Base-by-base conservation (phyloP, 2,797 vertebrate genomes). In the Rhynchonycteris naso region DNA sequence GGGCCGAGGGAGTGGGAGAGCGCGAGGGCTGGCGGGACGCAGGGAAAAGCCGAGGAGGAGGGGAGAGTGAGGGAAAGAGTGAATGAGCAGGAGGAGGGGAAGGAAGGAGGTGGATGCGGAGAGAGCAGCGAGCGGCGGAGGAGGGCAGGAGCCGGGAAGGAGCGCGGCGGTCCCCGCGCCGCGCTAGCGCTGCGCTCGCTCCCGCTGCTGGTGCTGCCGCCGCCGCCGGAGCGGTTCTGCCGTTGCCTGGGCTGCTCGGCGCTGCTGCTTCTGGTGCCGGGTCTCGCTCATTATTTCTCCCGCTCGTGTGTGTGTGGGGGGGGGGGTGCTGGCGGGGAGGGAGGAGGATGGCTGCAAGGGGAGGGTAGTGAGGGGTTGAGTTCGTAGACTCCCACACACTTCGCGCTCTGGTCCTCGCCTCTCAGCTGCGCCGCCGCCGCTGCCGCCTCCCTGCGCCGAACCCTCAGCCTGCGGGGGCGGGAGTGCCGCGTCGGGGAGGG, bases 261-360 rank as follows among this genome's bases (percentile, higher is more conserved):
- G 96, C 91, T 91, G 96, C 95, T 95, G 96, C 95, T 54, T 94
- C 95, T 69, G 97, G 95, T 96, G 97, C 97, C 97, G 59, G 87
- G 93, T 93, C 97, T 97, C 95, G 96, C 97, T 91, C 97, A 92
- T 96, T 97, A 97, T 98, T 97, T 97, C 97, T 96, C 97, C 95
- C 95, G 93, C 97, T 88, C 91, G 83, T 96, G 35, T 30, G 15
- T 56, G 92, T n/a, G 59, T 3, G 35, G 91, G 95, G 95, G 86
- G 85, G 84, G 74, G 92, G 72, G 90, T 78, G 86, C 61, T 22
- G 93, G 84, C 76, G 38, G 63, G 88, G 74, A 18, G 85, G 80
- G 94, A 35, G 88, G 78, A 93, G 88, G 91, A 80, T 3, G 89
- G 91, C 81, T 66, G 93, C 65, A 88, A 43, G 89, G 97, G 96